Evolutionary conservation across 1,140 invertebrate genomes (phyloP).

Genomic region (Atta colombica): DNA sequence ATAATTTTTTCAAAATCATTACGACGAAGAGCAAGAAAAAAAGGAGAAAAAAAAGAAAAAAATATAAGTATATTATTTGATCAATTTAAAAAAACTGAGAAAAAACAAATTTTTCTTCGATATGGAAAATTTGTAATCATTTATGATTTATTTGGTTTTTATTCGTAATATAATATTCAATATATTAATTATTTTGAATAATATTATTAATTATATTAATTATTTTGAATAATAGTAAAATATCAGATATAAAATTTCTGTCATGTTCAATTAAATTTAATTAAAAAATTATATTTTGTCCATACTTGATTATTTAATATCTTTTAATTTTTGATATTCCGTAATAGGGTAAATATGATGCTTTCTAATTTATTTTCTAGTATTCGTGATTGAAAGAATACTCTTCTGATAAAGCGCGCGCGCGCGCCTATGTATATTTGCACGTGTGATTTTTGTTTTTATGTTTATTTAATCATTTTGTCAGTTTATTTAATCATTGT

Average conservation of each 20-base stretch:
- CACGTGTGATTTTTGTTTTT: neutral
- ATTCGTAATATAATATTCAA: neutral
- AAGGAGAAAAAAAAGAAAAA: neutral
- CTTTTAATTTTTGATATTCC: neutral
- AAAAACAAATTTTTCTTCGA: slow-evolving; percentile 4
- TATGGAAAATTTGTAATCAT: neutral
- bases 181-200: neutral
- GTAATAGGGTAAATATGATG: neutral
- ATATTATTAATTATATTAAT: neutral
- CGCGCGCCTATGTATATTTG: neutral
- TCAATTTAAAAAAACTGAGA: neutral
- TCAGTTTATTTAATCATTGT: neutral
- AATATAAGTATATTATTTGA: neutral
- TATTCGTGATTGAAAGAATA: neutral
- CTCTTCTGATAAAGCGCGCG: neutral
- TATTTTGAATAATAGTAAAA: neutral
- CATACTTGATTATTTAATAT: neutral
- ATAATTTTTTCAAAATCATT: neutral
- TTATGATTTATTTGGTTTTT: neutral
- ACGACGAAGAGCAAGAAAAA: neutral
- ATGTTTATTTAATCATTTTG: neutral
- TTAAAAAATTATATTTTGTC: neutral
- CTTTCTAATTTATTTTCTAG: neutral
- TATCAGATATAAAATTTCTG: slow-evolving; percentile 4
- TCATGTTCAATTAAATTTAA: neutral